Conservation (phyloP, 1,140 invertebrate species). For the Fopius arisanus region DNA sequence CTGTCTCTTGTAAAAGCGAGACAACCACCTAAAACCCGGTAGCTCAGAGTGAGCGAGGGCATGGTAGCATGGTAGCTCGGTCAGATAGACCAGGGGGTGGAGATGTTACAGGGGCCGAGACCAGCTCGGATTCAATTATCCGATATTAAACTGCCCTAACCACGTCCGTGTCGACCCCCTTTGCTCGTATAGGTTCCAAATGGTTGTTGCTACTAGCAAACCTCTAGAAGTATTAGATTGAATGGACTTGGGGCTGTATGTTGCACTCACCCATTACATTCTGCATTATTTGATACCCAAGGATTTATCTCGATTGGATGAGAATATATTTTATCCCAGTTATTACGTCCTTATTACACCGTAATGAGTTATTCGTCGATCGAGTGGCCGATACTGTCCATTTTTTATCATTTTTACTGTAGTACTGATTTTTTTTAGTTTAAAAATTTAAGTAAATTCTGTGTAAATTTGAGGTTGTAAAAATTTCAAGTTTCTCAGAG, state of each 20-base stretch:
- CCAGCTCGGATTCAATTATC: slow-evolving; percentile 64
- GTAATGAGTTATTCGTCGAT: too few relatives aligned
- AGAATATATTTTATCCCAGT: background rate
- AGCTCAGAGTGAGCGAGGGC: slow-evolving; percentile 21
- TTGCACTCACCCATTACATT: slow-evolving; percentile 52
- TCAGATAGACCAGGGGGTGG: background rate
- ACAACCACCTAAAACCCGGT: slow-evolving; percentile 20
- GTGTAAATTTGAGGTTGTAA: too few relatives aligned
- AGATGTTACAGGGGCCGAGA: slow-evolving; percentile 33
- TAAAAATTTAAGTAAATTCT: too few relatives aligned
- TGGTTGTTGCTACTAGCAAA: slow-evolving; percentile 52
- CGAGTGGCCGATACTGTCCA: too few relatives aligned
- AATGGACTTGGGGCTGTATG: slow-evolving; percentile 56
- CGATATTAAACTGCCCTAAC: slow-evolving; percentile 65
- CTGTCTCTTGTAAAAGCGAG: background rate
- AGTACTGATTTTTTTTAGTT: too few relatives aligned
- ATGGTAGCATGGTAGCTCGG: background rate
- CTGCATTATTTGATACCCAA: slow-evolving; percentile 9
- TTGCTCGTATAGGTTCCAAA: slow-evolving; percentile 56
- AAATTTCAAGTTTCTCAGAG: too few relatives aligned
- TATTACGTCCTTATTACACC: too few relatives aligned
- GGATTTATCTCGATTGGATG: background rate
- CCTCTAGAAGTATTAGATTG: slow-evolving; percentile 62
- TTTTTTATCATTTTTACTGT: too few relatives aligned
- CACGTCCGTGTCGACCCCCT: slow-evolving; percentile 55